A percentile compares a stretch with the other conserved stretches of the same genome.
These are phyloP conservation scores for Tethea ocularis DNA, from an alignment of 2,888 invertebrate genomes.

Conservation along the genomic window DNA sequence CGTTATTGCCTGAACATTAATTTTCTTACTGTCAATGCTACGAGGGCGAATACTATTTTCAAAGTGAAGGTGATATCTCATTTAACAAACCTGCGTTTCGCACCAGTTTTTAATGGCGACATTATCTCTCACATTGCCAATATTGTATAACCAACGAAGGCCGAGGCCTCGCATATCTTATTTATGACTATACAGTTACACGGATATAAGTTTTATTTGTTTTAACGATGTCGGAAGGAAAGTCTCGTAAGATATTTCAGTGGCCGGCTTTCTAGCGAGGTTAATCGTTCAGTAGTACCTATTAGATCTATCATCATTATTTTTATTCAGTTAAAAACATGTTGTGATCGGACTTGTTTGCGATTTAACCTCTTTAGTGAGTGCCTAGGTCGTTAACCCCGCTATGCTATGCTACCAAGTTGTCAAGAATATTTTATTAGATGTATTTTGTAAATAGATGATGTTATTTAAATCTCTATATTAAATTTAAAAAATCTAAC, in stretches of 20 bases:
- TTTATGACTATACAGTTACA: constrained; percentile 22
- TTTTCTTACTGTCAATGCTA: constrained; percentile 37
- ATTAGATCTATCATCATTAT: constrained; percentile 4
- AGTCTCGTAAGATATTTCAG: constrained; percentile 14
- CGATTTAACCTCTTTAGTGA: background rate
- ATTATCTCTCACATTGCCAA: constrained; percentile 27
- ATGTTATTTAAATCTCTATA: background rate
- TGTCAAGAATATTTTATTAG: background rate
- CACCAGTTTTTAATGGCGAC: constrained; percentile 27
- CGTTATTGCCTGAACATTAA: constrained; percentile 26
- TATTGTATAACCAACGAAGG: constrained; percentile 33
- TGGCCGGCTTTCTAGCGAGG: constrained; percentile 12
- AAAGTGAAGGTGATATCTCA: constrained; percentile 36
- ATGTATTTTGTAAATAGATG: background rate
- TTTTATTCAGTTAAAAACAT: constrained; percentile 5
- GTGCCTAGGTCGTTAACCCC: background rate
- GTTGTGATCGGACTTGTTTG: constrained; percentile 1
- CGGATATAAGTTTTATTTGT: constrained; percentile 19
- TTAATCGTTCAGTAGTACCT: constrained; percentile 13
- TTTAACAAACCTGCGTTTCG: constrained; percentile 26
- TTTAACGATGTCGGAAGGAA: constrained; percentile 25
- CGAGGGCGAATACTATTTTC: constrained; percentile 35
- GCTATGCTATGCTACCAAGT: background rate
- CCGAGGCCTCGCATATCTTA: constrained; percentile 31
- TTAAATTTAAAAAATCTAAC: no score